A percentile compares a stretch with the other conserved stretches of the same genome.
Evolutionary conservation across 2,888 invertebrate genomes (phyloP).

Genomic region (Dysmachus trigonus): DNA sequence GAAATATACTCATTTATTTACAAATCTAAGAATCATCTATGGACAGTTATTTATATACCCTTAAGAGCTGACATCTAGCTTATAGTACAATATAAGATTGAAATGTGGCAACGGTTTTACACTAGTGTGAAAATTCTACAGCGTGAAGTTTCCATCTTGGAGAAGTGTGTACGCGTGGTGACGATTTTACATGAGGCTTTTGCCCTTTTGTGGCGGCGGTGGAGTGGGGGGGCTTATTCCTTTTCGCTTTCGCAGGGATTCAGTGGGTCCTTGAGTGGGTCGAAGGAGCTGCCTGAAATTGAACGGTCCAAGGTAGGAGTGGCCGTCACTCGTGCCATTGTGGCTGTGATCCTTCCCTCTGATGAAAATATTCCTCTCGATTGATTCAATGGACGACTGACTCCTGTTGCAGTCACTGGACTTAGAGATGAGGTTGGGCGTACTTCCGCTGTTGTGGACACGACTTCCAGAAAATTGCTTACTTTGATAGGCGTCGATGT

Average conservation of each 20-base stretch:
- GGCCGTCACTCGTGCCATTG: constrained; percentile 50
- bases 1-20: background rate
- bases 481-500: constrained; percentile 47
- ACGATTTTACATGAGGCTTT: constrained; percentile 46
- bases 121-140: background rate
- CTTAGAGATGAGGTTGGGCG: constrained; percentile 39
- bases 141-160: background rate
- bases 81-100: background rate
- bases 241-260: constrained; percentile 73
- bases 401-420: background rate
- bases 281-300: constrained; percentile 73
- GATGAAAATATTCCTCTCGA: constrained; percentile 51
- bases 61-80: background rate
- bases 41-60: background rate
- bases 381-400: constrained; percentile 50
- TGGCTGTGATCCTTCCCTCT: constrained; percentile 45
- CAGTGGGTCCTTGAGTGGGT: constrained; percentile 74
- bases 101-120: background rate
- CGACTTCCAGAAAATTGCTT: constrained; percentile 8
- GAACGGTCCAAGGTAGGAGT: constrained; percentile 72
- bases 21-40: background rate
- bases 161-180: background rate
- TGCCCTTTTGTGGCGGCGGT: constrained; percentile 55
- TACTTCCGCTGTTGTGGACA: constrained; percentile 20
- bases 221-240: constrained; percentile 66